Percentiles rank a stretch among this genome's conserved stretches.
Conservation (phyloP, 2,888 invertebrate genomes). For the Apocheima hispidaria region DNA sequence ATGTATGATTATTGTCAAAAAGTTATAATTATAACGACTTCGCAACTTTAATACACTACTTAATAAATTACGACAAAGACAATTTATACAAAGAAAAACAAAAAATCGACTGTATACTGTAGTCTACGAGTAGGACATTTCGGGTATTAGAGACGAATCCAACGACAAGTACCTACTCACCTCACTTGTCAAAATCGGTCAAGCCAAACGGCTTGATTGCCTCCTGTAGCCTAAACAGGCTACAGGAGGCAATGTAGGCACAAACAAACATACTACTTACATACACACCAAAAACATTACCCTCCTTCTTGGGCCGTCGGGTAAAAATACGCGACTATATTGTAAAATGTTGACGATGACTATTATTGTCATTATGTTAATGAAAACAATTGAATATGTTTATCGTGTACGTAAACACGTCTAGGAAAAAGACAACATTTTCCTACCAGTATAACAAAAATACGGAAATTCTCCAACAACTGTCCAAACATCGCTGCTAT, state of each 20-base stretch:
- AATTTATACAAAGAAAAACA: no score
- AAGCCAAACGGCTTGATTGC: no score
- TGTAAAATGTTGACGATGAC: background rate
- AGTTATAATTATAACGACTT: background rate
- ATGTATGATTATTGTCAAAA: constrained; percentile 12
- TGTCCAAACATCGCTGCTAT: constrained; percentile 22
- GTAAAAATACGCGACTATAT: background rate
- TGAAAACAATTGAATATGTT: background rate
- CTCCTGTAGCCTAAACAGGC: no score
- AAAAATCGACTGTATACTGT: no score
- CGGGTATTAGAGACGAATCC: no score
- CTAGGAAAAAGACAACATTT: constrained; percentile 14
- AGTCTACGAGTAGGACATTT: no score
- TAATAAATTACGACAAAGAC: background rate
- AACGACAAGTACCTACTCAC: no score
- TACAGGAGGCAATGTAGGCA: no score
- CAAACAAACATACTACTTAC: no score
- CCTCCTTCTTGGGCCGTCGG: no score
- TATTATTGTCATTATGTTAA: background rate
- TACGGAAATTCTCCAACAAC: constrained; percentile 11
- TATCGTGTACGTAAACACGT: background rate
- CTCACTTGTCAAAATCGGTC: no score
- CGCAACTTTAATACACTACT: background rate
- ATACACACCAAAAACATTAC: no score
- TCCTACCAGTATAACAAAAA: constrained; percentile 8